Evolutionary conservation across 2,888 invertebrate species (phyloP), one percentile per base, ranked within the genome.

Genomic region (Trichopoda pennipes): DNA sequence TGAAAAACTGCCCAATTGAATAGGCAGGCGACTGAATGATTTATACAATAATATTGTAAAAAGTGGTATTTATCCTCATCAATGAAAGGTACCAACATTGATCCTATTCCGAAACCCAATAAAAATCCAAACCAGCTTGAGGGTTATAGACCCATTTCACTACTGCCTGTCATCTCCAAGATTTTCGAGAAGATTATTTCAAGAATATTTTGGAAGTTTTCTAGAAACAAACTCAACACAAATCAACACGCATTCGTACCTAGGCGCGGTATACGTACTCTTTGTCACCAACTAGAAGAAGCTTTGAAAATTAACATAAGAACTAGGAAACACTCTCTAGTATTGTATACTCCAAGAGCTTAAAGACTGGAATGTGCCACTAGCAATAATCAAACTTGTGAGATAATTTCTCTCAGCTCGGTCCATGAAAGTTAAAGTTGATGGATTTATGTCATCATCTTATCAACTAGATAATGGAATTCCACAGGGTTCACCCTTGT

Each of bases 51-150:
- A 49, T 6, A 49, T 49, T 7, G 6, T 35, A 35, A 35, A 7
- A 35, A 35, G 35, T 9, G 35, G 35, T 35, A 35, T 21, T 32
- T 53, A 6, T 53, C 76, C 38, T 14, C 60, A 60, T 21, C n/a
- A 12, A 2, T 60, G 60, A 42, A 61, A 61, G 17, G 8, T n/a
- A 6, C 10, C 61, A 0, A 19, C 14, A 2, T 23, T 44, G 1
- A 44, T n/a, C 61, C 61, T 1, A 61, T 61, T n/a, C 61, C 61
- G 3, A 61, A 61, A 44, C 61, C 44, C 0, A 19, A 12, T 8
- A 61, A 44, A 61, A 44, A 61, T 28, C 44, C 44, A 0, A 42
- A 60, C 16, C 1, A 21, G 1, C 17, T 38, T 38, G 42, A 44
- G 3, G 23, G 42, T 21, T 60, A 42, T 23, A 4, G 60, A 3